phyloP scores from a whole-genome alignment of 2,113 vertebrate genomes.

The Peromyscus polionotus region DNA sequence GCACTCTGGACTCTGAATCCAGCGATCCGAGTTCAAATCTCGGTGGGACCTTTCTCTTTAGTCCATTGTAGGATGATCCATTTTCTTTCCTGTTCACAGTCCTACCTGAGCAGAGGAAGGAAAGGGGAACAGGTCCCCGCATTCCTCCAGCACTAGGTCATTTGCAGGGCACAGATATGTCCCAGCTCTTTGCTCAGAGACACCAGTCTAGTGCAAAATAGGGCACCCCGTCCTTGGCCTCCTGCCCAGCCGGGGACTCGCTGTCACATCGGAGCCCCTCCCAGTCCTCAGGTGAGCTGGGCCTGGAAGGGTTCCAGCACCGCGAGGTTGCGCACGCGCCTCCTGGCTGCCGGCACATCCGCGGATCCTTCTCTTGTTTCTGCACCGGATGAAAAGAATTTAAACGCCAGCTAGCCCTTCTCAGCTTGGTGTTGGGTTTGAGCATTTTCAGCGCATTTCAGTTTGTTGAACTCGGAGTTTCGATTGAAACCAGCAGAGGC shows the following conservation, averaged over 20 bases:
- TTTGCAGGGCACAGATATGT: too few species aligned
- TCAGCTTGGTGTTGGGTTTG: not conserved
- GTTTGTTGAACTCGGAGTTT: not conserved
- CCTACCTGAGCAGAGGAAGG: not conserved
- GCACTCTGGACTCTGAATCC: conserved; percentile 50
- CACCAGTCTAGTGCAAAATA: not conserved
- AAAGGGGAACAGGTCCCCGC: not conserved
- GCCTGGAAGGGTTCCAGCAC: not conserved
- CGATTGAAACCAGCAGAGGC: not conserved
- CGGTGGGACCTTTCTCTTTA: not conserved
- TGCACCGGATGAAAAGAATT: not conserved
- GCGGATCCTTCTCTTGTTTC: not conserved
- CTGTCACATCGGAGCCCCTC: not conserved
- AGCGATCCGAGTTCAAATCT: conserved; percentile 45
- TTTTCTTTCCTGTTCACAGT: not conserved
- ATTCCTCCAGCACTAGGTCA: not conserved
- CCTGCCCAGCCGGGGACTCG: not conserved
- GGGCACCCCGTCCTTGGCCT: not conserved
- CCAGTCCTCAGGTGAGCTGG: not conserved
- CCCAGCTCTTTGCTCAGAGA: not conserved
- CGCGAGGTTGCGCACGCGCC: not conserved
- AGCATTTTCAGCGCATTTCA: not conserved
- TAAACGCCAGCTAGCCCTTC: not conserved
- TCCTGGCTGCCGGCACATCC: not conserved
- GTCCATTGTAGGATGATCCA: too few species aligned